Evolutionary conservation across 2,113 vertebrate species (phyloP), one percentile per base, ranked within the genome.

Genomic region (Tetrao urogallus): DNA sequence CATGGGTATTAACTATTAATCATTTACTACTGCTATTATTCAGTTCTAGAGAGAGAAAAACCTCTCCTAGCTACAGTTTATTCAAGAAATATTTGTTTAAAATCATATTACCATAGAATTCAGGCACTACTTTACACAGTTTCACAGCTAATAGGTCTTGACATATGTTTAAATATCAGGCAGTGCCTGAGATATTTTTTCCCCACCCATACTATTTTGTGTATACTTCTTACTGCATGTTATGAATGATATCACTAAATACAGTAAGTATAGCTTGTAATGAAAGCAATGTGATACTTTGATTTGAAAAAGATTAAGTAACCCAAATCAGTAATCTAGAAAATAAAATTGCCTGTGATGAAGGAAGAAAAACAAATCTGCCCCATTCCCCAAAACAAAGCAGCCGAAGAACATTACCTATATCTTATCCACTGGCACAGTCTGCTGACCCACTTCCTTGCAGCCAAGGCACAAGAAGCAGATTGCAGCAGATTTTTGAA

Each of bases 391-490:
- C 32, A 82, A 85, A 66, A 6, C 36, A 64, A 88, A 92, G 69
- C 57, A 71, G 21, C 13, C 20, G 48, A 87, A 74, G n/a, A 71
- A 74, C 36, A 30, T 50, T 34, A 61, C 15, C 32, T 64, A 0
- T 20, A 42, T 71, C 77, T 61, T 61, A 76, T 77, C 40, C 92
- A 32, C 11, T 10, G 43, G 69, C 32, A 74, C 61, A 90, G 24
- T 66, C 74, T 76, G 50, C 48, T 95, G 87, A 89, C 78, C 91
- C 81, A 92, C 32, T 93, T 93, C 76, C 65, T 57, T 56, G 42
- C 54, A 85, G 58, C 13, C 19, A 38, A 60, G 27, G 52, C 80
- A 72, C 40, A 67, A 86, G 64, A 93, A 94, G 40, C 57, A 60
- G 73, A 84, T 73, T 66, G 78, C 45, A 70, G 67, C 48, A 50